Conservation (phyloP, 2,888 invertebrate genomes). For the Podotricha telesiphe region DNA sequence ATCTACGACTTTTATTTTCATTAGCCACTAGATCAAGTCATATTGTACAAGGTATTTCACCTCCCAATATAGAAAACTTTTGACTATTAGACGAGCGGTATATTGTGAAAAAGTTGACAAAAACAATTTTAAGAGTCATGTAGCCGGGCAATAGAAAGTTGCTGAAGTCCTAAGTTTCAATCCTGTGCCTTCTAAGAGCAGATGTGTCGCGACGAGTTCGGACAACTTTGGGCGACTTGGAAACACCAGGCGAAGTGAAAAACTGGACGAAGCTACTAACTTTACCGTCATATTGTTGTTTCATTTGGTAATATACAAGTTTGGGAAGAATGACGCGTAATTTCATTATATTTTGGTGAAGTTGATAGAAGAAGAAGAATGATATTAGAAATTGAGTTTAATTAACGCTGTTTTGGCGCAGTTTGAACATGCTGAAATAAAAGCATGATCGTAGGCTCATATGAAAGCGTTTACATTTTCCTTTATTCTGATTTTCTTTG, state of each 20-base stretch:
- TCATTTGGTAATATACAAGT: slow-evolving; percentile 39
- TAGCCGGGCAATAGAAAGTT: slow-evolving; percentile 46
- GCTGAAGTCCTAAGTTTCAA: slow-evolving; percentile 41
- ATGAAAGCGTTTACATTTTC: too few species aligned
- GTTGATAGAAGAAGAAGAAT: too few species aligned
- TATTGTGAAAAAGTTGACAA: slow-evolving; percentile 40
- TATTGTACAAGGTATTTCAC: neutral
- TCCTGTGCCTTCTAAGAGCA: slow-evolving; percentile 42
- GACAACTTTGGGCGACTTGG: slow-evolving; percentile 44
- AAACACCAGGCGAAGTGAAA: slow-evolving; percentile 45
- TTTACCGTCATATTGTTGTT: slow-evolving; percentile 38
- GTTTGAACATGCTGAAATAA: neutral
- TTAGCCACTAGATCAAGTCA: too few species aligned
- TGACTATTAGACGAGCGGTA: slow-evolving; percentile 28
- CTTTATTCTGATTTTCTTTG: too few species aligned
- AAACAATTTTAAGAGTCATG: slow-evolving; percentile 39
- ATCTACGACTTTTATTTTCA: too few species aligned
- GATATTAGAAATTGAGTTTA: neutral
- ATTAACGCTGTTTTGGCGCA: neutral
- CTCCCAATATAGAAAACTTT: slow-evolving; percentile 4
- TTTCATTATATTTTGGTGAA: slow-evolving; percentile 2
- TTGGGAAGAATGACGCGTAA: slow-evolving; percentile 24
- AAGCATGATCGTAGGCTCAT: too few species aligned
- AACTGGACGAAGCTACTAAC: slow-evolving; percentile 39
- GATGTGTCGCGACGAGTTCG: slow-evolving; percentile 42